Base-by-base conservation (phyloP, 2,888 invertebrate genomes). In the Coleophora deauratella region DNA sequence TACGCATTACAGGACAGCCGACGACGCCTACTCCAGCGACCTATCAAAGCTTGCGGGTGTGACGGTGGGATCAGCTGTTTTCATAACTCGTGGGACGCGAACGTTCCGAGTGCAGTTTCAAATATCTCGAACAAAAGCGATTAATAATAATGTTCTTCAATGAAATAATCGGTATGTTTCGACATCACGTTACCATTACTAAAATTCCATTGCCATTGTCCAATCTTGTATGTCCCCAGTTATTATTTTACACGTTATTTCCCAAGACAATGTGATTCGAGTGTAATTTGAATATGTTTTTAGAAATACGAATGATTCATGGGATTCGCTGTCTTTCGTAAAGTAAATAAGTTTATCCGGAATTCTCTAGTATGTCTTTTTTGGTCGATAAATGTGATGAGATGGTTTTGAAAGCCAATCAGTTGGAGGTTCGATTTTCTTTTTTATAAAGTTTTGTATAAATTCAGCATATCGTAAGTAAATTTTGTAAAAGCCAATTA, bases 201-300 rank as follows among this genome's bases (percentile, higher is more conserved):
- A 72, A 66, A 71, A 73, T 65, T 73, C 81, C 82, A 79, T 82
- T 78, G 82, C 81, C 82, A 79, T 82, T 78, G 82, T 84, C 74
- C 78, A 62, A 66, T 75, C 69, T 68, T 68, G 72, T 64, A 69
- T 66, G 68, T 68, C 66, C 71, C 68, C 63, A 58, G 57, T 58
- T 63, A 60, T 59, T 59, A 56, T 63, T 65, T 54, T 50, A 62
- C 58, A 63, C 67, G 46, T 56, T 55, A 62, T 67, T 78, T 81
- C 78, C 75, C 79, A 76, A 78, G 72, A 76, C 78, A 79, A 73
- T 77, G 67, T 70, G 73, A 71, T 71, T 69, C 11, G 66, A 68
- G 62, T 62, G 82, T 70, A 75, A 81, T 68, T 59, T 61, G 81
- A 82, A 71, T 72, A 65, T 67, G 72, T 80, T 75, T 80, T 80